A percentile compares a stretch with the other conserved stretches of the same genome.
phyloP scores from a whole-genome alignment of 1,140 invertebrate species.

The Tribolium castaneum region DNA sequence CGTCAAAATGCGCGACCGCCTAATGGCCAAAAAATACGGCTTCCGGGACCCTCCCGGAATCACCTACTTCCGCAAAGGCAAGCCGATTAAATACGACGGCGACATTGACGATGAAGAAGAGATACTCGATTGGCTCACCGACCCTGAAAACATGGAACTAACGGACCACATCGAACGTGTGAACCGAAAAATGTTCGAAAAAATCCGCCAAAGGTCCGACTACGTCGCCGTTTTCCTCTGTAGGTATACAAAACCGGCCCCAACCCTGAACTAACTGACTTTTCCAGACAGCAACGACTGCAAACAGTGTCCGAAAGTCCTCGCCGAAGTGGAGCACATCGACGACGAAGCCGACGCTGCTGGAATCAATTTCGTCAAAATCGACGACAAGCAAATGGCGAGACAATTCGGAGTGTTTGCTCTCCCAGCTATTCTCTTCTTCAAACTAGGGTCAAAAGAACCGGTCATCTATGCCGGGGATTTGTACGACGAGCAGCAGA shows the following conservation, averaged over 20 bases:
- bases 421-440: constrained; percentile 89
- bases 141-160: constrained; percentile 94
- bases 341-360: constrained; percentile 93
- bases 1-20: constrained; percentile 86
- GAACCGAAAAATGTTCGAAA: constrained; percentile 93
- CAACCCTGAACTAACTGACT: constrained; percentile 51
- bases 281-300: constrained; percentile 91
- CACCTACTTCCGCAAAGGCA: constrained; percentile 89
- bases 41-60: constrained; percentile 89
- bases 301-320: constrained; percentile 90
- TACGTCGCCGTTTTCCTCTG: constrained; percentile 96
- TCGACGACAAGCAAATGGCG: constrained; percentile 87
- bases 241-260: constrained; percentile 68
- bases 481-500: constrained; percentile 88
- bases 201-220: constrained; percentile 89
- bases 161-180: constrained; percentile 94
- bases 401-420: constrained; percentile 90
- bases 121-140: constrained; percentile 92
- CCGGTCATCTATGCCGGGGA: constrained; percentile 95
- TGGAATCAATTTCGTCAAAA: constrained; percentile 93
- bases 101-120: constrained; percentile 95
- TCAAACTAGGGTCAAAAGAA: constrained; percentile 87
- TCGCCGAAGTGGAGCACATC: constrained; percentile 91
- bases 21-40: constrained; percentile 96
- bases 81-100: constrained; percentile 93